A percentile compares a stretch with the other conserved stretches of the same genome.
Conservation (phyloP, 2,888 invertebrate genomes). For the Tenodera sinensis region DNA sequence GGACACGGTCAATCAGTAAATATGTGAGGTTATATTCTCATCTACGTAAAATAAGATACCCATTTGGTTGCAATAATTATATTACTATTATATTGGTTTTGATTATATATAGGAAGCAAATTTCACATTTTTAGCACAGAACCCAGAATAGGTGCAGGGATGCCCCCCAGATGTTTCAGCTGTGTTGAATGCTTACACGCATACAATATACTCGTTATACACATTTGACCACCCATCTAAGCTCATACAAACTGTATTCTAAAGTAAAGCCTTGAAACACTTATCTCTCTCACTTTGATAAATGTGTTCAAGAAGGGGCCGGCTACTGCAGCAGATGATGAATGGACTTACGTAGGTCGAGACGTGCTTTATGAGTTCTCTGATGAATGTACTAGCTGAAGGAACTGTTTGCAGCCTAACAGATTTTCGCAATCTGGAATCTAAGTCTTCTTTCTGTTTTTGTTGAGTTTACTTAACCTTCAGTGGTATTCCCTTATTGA, state of each 20-base stretch:
- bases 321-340: background rate
- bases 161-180: background rate
- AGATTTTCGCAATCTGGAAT: background rate
- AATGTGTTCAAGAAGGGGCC: background rate
- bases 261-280: background rate
- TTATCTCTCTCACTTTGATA: background rate
- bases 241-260: background rate
- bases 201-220: background rate
- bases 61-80: too few species aligned
- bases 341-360: too few species aligned
- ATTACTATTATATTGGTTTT: too few species aligned
- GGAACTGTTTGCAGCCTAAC: background rate
- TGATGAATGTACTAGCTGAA: background rate
- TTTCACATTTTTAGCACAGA: too few species aligned
- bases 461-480: background rate
- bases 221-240: background rate
- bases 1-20: too few species aligned
- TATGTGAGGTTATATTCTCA: too few species aligned
- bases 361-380: background rate
- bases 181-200: background rate
- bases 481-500: background rate
- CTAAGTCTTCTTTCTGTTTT: background rate
- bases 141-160: background rate
- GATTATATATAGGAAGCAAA: too few species aligned
- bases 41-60: too few species aligned